phyloP scores from a whole-genome alignment of 2,113 vertebrate genomes.

The Anarhynchus alexandrinus region DNA sequence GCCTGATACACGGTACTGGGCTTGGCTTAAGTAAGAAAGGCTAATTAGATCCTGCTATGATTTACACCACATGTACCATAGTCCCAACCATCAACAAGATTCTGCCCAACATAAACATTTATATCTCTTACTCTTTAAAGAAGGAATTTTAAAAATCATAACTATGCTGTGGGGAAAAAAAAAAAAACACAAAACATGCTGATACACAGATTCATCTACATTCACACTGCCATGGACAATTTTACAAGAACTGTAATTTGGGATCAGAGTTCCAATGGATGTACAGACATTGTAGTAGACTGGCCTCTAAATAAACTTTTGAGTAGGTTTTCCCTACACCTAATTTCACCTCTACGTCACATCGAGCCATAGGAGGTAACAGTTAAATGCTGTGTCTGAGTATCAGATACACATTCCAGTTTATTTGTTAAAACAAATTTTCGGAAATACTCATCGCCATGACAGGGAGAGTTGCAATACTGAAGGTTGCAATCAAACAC shows the following conservation, averaged over 20 bases:
- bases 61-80: not conserved
- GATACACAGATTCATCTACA: not conserved
- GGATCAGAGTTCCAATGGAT: not conserved
- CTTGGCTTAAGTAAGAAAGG: not conserved
- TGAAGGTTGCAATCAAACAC: not conserved
- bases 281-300: not conserved
- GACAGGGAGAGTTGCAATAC: not conserved
- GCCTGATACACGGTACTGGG: not conserved
- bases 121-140: not conserved
- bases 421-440: not conserved
- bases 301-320: not conserved
- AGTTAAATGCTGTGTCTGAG: not conserved
- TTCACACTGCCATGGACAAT: not conserved
- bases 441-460: not conserved
- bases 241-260: not conserved
- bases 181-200: not conserved
- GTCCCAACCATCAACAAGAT: not conserved
- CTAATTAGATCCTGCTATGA: not conserved
- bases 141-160: not conserved
- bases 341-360: not conserved
- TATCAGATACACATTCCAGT: not conserved
- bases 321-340: not conserved
- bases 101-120: not conserved
- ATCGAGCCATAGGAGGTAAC: not conserved
- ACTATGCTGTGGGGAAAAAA: not conserved